phyloP scores from a whole-genome alignment of 2,113 vertebrate species.

The Brevimyrus niger region DNA sequence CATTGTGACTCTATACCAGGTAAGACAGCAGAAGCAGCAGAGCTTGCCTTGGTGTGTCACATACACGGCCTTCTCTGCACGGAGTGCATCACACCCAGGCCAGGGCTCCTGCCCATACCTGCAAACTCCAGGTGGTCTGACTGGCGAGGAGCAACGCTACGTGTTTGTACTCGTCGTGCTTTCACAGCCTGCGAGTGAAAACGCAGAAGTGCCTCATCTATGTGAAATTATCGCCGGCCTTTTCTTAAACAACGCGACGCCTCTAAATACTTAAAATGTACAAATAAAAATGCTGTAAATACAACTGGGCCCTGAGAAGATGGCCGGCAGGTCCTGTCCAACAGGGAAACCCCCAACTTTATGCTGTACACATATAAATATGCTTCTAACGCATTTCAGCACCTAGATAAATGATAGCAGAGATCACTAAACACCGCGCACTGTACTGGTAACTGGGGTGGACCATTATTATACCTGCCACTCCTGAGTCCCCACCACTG shows the following conservation, averaged over 20 bases:
- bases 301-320: not conserved
- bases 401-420: not conserved
- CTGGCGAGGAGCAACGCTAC: not conserved
- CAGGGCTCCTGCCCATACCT: not conserved
- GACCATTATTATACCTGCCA: not conserved
- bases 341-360: not conserved
- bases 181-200: not conserved
- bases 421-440: not conserved
- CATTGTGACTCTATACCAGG: not conserved
- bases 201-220: slow-evolving; percentile 12
- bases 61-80: not conserved
- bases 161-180: not conserved
- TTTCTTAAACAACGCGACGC: not conserved
- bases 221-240: not conserved
- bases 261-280: not conserved
- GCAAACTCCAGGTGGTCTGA: not conserved
- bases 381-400: not conserved
- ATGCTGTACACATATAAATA: not conserved
- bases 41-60: not conserved
- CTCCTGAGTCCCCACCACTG: not conserved
- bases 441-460: not conserved
- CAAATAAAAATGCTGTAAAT: not conserved
- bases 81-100: not conserved
- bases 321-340: not conserved
- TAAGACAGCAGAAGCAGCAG: not conserved